Evolutionary conservation across 2,888 invertebrate genomes (phyloP).

Genomic region (Hipparchia semele): DNA sequence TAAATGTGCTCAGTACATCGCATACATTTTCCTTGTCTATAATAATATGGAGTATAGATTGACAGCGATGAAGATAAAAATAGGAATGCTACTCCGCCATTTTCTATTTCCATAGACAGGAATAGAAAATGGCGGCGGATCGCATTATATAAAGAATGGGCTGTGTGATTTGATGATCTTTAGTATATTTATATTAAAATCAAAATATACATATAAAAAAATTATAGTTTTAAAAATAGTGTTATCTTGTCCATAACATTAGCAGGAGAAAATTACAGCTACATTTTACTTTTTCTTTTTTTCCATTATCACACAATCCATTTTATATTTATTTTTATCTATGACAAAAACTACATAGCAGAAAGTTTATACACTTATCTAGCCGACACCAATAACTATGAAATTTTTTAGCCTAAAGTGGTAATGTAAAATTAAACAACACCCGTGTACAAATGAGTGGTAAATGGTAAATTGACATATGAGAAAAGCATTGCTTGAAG

Average conservation of each 20-base stretch:
- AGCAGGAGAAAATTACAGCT: not conserved
- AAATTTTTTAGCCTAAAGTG: constrained; percentile 17
- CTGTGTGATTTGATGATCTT: not conserved
- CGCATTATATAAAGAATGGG: constrained; percentile 3
- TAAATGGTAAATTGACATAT: constrained; percentile 53
- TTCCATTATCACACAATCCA: constrained; percentile 15
- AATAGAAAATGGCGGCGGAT: too few species aligned
- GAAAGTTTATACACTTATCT: constrained; percentile 21
- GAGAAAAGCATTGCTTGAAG: constrained; percentile 75
- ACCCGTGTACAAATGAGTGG: constrained; percentile 34
- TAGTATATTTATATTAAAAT: not conserved
- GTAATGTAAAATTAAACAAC: constrained; percentile 18
- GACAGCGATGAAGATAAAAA: not conserved
- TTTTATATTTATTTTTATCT: constrained; percentile 11
- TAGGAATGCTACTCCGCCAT: too few species aligned
- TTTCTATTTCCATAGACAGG: too few species aligned
- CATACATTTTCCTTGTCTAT: constrained; percentile 4
- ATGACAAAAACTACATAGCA: constrained; percentile 13
- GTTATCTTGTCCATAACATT: not conserved
- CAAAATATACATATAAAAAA: not conserved
- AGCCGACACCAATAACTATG: constrained; percentile 37
- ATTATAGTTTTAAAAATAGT: not conserved
- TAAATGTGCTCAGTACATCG: constrained; percentile 28
- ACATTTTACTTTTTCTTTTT: not conserved
- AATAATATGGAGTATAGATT: constrained; percentile 8